phyloP scores from a whole-genome alignment of 2,888 invertebrate species.

The Leptinotarsa haldemani region DNA sequence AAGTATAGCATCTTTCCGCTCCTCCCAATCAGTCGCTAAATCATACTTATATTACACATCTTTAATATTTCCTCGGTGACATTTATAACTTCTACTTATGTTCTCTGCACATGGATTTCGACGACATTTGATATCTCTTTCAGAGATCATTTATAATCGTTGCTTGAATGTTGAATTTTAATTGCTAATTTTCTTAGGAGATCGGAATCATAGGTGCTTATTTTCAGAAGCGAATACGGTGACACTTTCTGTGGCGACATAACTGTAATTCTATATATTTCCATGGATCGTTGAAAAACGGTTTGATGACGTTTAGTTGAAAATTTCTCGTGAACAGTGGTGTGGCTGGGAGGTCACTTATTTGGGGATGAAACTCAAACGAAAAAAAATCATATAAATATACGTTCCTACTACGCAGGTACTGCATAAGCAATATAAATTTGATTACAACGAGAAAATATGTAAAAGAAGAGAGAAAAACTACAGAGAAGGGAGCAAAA shows the following conservation, averaged over 20 bases:
- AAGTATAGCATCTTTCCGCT: slow-evolving; percentile 26
- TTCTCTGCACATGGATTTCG: slow-evolving; percentile 26
- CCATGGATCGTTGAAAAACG: background rate
- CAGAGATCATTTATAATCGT: slow-evolving; percentile 34
- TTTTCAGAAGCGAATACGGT: slow-evolving; percentile 13
- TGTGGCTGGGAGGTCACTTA: too few relatives aligned
- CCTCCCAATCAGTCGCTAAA: slow-evolving; percentile 15
- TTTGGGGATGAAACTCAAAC: too few relatives aligned
- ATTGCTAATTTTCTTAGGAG: slow-evolving; percentile 39
- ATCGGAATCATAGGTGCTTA: background rate
- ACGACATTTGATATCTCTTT: slow-evolving; percentile 37
- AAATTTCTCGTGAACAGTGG: too few relatives aligned
- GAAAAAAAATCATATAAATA: too few relatives aligned
- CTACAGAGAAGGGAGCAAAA: too few relatives aligned
- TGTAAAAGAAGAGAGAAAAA: too few relatives aligned
- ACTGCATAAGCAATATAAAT: too few relatives aligned
- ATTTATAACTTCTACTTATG: slow-evolving; percentile 39
- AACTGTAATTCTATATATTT: slow-evolving; percentile 1
- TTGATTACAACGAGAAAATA: too few relatives aligned
- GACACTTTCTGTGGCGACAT: slow-evolving; percentile 17
- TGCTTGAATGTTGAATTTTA: slow-evolving; percentile 37
- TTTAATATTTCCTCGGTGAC: slow-evolving; percentile 32
- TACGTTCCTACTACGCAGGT: too few relatives aligned
- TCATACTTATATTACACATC: slow-evolving; percentile 26
- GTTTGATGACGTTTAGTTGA: background rate